These are phyloP conservation scores for Hylomyscus alleni DNA, from an alignment of 2,797 vertebrate species.

Conservation along the genomic window DNA sequence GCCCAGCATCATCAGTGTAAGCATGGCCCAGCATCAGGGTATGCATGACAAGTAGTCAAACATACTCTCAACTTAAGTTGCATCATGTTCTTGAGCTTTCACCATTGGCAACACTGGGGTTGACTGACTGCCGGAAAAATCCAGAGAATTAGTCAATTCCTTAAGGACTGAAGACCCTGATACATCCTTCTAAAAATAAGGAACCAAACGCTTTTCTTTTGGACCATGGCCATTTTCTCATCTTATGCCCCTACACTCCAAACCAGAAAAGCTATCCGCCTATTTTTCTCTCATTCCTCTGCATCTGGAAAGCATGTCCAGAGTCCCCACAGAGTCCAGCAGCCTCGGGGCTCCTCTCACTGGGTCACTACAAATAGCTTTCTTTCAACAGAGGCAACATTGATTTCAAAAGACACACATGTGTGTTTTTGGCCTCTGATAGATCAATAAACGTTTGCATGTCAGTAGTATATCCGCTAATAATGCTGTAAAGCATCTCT, in stretches of 20 bases:
- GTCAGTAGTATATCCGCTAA: neutral
- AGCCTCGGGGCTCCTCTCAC: neutral
- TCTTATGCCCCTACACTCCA: neutral
- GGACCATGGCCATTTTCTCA: neutral
- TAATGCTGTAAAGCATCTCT: neutral
- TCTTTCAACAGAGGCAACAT: neutral
- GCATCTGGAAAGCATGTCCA: neutral
- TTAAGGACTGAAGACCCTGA: neutral
- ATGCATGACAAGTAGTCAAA: too few relatives aligned
- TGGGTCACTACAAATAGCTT: neutral
- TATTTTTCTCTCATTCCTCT: neutral
- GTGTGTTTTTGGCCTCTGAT: neutral
- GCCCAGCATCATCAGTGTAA: too few relatives aligned
- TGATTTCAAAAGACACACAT: neutral
- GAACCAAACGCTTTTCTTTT: conserved; percentile 62
- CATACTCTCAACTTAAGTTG: neutral
- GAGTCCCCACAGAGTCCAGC: neutral
- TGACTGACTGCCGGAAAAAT: neutral
- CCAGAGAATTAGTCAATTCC: conserved; percentile 19
- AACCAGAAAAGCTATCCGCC: neutral
- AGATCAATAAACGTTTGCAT: neutral
- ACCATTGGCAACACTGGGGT: neutral
- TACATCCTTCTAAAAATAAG: conserved; percentile 61
- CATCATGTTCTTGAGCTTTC: neutral
- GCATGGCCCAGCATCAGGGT: neutral